Conservation (phyloP, 2,113 vertebrate species). For the Semicossyphus pulcher region DNA sequence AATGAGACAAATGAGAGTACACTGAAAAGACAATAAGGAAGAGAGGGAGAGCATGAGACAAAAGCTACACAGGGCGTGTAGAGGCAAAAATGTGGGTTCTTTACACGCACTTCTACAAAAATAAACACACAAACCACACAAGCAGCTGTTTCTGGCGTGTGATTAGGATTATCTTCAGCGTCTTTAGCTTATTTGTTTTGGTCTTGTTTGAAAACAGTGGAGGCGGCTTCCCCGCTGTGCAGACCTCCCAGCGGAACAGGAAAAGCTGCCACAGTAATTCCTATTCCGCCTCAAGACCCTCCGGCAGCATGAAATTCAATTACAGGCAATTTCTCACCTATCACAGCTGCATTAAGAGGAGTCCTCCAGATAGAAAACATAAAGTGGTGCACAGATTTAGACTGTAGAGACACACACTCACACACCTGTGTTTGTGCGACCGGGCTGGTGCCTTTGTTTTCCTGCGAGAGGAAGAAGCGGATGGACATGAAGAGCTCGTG, state of each 20-base stretch:
- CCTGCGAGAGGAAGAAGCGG: conserved; percentile 96
- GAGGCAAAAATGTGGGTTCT: neutral
- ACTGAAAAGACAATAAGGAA: neutral
- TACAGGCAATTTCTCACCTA: conserved; percentile 62
- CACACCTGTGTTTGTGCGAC: conserved; percentile 92
- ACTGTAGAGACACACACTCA: neutral
- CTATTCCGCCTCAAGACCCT: conserved; percentile 36
- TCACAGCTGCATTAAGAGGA: conserved; percentile 51
- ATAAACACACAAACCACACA: conserved; percentile 11
- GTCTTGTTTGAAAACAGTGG: conserved; percentile 44
- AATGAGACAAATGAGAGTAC: neutral
- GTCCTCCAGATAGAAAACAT: conserved; percentile 21
- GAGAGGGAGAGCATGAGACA: neutral
- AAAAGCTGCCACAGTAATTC: conserved; percentile 50
- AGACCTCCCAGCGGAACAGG: conserved; percentile 47
- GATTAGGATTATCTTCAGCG: conserved; percentile 59
- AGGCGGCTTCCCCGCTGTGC: conserved; percentile 28
- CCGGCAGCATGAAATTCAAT: conserved; percentile 68
- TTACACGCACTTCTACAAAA: neutral
- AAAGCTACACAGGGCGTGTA: neutral
- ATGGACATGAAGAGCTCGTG: conserved; percentile 98
- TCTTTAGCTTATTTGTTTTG: conserved; percentile 67
- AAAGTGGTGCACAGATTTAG: conserved; percentile 10
- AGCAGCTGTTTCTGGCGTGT: conserved; percentile 45
- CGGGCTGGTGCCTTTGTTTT: conserved; percentile 89